Percentiles rank a stretch among this genome's conserved stretches.
Conservation (phyloP, 2,113 vertebrate species). For the Eleginops maclovinus region DNA sequence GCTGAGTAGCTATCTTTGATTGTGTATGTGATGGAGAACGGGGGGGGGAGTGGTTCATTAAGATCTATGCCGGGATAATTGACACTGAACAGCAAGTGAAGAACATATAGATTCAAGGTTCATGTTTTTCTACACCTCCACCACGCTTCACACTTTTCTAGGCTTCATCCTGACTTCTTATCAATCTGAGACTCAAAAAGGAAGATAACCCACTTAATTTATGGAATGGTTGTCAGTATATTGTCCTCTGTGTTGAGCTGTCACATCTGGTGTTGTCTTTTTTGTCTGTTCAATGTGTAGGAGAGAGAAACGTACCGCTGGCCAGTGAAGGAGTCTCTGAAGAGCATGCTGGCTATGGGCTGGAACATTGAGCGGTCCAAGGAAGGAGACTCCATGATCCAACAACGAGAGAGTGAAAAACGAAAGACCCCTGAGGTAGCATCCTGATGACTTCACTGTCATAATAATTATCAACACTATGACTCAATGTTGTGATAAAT, state of each 20-base stretch:
- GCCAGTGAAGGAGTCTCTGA: constrained; percentile 94
- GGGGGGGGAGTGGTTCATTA: too few relatives aligned
- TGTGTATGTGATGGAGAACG: too few relatives aligned
- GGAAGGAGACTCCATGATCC: constrained; percentile 89
- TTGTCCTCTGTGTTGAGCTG: not conserved
- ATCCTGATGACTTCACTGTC: not conserved
- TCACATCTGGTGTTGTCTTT: not conserved
- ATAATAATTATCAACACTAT: not conserved
- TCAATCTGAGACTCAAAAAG: not conserved
- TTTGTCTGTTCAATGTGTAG: constrained; percentile 61
- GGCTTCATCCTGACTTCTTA: not conserved
- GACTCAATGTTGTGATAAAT: not conserved
- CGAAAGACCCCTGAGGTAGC: constrained; percentile 88
- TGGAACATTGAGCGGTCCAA: constrained; percentile 95
- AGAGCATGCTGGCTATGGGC: constrained; percentile 94
- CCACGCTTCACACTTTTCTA: not conserved
- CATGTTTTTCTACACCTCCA: too few relatives aligned
- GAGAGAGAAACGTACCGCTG: constrained; percentile 97
- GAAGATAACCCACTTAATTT: too few relatives aligned
- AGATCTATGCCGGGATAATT: too few relatives aligned
- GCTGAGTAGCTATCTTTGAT: not conserved
- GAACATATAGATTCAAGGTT: too few relatives aligned
- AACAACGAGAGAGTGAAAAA: constrained; percentile 93
- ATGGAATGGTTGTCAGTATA: not conserved
- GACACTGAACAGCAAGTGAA: too few relatives aligned